Evolutionary conservation across 2,888 invertebrate species (phyloP), one percentile per base, ranked within the genome.

Genomic region (Cantharis rustica): DNA sequence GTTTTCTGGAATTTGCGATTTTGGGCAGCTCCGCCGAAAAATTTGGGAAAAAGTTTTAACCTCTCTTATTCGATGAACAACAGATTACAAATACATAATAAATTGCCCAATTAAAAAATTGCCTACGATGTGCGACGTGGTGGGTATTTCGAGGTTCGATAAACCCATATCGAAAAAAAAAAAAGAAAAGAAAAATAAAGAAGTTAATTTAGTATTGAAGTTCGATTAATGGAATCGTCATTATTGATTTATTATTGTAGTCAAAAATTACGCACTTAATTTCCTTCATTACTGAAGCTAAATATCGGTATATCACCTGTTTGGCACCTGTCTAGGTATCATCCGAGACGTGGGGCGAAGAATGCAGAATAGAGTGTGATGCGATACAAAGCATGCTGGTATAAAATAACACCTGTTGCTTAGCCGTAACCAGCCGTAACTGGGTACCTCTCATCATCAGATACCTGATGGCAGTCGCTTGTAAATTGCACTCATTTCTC

Each of bases 361-460:
- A 61, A 68, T 68, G 71, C 68, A 68, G 62, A 63, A 68, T 31
- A 68, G 31, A 71, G 78, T 72, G 72, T 73, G 75, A 78, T 71
- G 73, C 75, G 78, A 73, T 75, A 78, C 78, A 75, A 75, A 73
- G 68, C 69, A 75, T 72, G 68, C 73, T 68, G 69, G 75, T 66
- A 23, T 11, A 63, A 70, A 64, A 75, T 63, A 78, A 78, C 78
- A 78, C 78, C 78, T 78, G 78, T 78, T 75, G 78, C 78, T 75
- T 68, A 16, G 66, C 72, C 61, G 71, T 64, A 69, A 69, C 75
- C 71, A 71, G 66, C 71, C 73, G 74, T 47, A 47, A 47, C 47
- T 47, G 47, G 47, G 47, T 47, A 47, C 47, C 47, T 47, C 47
- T n/a, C 7, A 47, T 47, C 47, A 47, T 47, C 47, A 47, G 47